These are phyloP conservation scores for Thereva nobilitata DNA, from an alignment of 2,888 invertebrate species.

Conservation along the genomic window DNA sequence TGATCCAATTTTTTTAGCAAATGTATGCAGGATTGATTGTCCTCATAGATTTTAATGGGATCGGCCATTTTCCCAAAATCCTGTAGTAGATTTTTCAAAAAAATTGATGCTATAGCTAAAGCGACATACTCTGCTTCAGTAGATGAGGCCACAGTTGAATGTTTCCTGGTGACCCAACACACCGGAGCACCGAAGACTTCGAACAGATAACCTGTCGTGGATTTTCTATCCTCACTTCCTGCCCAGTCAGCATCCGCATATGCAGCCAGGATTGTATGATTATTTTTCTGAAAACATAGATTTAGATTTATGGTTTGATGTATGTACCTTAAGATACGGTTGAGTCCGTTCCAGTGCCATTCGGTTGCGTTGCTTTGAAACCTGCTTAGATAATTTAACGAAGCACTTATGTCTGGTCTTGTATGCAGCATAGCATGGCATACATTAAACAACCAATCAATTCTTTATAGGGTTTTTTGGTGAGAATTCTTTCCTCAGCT, in stretches of 20 bases:
- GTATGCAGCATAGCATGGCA: conserved; percentile 40
- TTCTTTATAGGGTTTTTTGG: conserved; percentile 41
- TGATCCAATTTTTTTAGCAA: conserved; percentile 4
- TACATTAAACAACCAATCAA: conserved; percentile 43
- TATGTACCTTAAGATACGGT: conserved; percentile 20
- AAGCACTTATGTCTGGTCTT: conserved; percentile 36
- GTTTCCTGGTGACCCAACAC: too few relatives aligned
- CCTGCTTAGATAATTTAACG: conserved; percentile 31
- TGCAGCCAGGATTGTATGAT: conserved; percentile 1
- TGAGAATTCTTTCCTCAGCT: conserved; percentile 33
- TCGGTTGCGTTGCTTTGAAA: conserved; percentile 20
- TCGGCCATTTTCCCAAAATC: background rate
- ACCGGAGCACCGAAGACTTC: too few relatives aligned
- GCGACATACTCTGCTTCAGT: background rate
- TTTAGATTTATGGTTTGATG: conserved; percentile 10
- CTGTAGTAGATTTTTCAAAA: conserved; percentile 5
- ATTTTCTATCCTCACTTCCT: too few relatives aligned
- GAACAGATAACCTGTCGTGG: too few relatives aligned
- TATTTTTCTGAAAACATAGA: conserved; percentile 15
- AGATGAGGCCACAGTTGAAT: too few relatives aligned
- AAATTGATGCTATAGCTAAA: background rate
- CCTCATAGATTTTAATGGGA: conserved; percentile 2
- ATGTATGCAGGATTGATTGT: conserved; percentile 18
- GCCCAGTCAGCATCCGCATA: background rate
- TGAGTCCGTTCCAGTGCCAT: conserved; percentile 15